Percentiles rank a stretch among this genome's conserved stretches.
These are phyloP conservation scores for Loxodonta africana DNA, from an alignment of 2,113 vertebrate genomes.

Conservation along the genomic window DNA sequence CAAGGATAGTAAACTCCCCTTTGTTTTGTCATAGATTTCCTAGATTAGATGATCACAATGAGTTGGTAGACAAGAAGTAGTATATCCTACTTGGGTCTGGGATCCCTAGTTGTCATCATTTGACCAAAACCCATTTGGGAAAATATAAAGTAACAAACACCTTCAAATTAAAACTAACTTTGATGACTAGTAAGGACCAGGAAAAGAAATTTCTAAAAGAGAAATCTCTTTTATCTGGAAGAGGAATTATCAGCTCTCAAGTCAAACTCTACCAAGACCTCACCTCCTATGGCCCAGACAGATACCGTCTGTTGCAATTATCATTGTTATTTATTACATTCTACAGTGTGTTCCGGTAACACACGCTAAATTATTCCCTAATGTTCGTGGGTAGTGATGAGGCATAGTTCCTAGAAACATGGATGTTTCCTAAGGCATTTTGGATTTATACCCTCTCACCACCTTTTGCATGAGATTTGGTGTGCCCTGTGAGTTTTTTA, in stretches of 20 bases:
- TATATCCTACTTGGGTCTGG: background rate
- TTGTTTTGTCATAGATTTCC: background rate
- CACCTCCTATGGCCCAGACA: background rate
- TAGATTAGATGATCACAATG: background rate
- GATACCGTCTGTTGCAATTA: background rate
- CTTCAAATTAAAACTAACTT: background rate
- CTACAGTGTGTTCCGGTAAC: background rate
- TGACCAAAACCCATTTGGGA: background rate
- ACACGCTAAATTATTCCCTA: background rate
- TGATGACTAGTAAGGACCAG: background rate
- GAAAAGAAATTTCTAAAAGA: too few relatives aligned
- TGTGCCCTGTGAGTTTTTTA: background rate
- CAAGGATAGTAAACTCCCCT: background rate
- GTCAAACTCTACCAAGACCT: background rate
- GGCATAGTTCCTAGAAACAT: background rate
- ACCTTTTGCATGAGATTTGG: background rate
- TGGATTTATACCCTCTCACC: background rate
- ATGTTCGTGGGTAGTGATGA: background rate
- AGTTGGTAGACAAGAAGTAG: background rate
- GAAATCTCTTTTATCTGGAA: background rate
- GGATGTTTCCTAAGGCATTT: background rate
- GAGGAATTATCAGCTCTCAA: background rate
- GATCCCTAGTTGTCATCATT: background rate
- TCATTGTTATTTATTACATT: background rate
- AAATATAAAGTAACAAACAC: background rate